These are phyloP conservation scores for Drosophila sp. DNA, from an alignment of 1,140 invertebrate species.

Conservation along the genomic window DNA sequence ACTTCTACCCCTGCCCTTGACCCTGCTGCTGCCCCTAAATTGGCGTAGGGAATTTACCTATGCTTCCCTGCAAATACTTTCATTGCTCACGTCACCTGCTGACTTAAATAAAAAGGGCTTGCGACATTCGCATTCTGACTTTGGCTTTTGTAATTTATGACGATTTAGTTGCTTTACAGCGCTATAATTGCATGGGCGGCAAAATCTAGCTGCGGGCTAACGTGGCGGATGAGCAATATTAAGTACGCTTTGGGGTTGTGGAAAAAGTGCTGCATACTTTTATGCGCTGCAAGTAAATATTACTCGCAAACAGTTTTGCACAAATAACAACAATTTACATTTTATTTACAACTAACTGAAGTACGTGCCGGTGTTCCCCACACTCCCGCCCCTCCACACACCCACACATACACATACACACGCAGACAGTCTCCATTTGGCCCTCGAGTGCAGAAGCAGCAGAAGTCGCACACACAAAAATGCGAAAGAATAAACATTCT, in stretches of 20 bases:
- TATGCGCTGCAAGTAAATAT: slow-evolving; percentile 45
- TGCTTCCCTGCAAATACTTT: neutral
- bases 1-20: neutral
- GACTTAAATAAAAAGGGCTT: neutral
- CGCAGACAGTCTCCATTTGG: neutral
- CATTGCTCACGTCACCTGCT: slow-evolving; percentile 20
- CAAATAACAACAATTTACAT: slow-evolving; percentile 48
- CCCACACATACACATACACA: no score
- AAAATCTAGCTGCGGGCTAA: slow-evolving; percentile 58
- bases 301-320: slow-evolving; percentile 9
- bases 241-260: neutral
- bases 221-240: slow-evolving; percentile 39
- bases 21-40: slow-evolving; percentile 4
- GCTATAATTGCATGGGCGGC: slow-evolving; percentile 6
- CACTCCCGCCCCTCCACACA: no score
- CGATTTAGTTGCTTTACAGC: slow-evolving; percentile 39
- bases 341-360: slow-evolving; percentile 55
- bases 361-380: slow-evolving; percentile 49
- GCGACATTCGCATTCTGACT: slow-evolving; percentile 15
- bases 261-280: slow-evolving; percentile 37
- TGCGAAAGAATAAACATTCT: slow-evolving; percentile 71
- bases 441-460: slow-evolving; percentile 18
- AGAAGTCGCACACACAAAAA: slow-evolving; percentile 54
- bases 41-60: neutral
- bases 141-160: slow-evolving; percentile 48